These are phyloP conservation scores for Campaea margaritaria DNA, from an alignment of 2,888 invertebrate species.

Conservation along the genomic window DNA sequence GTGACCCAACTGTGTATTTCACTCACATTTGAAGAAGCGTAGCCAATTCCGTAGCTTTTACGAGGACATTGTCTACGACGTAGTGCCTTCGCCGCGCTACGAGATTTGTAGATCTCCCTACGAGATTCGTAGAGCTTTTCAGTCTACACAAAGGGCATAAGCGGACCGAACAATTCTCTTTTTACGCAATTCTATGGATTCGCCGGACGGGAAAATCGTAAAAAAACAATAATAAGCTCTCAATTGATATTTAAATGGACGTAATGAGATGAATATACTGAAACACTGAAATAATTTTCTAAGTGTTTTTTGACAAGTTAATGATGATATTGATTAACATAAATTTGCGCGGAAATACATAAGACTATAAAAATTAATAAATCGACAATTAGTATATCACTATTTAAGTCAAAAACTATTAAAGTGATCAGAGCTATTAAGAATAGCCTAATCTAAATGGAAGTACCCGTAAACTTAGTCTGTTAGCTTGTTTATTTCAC, in stretches of 20 bases:
- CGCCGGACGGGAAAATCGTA: constrained; percentile 1
- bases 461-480: too few species aligned
- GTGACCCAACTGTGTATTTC: constrained; percentile 2
- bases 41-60: constrained; percentile 7
- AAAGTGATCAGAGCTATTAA: too few species aligned
- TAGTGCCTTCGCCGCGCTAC: constrained; percentile 4
- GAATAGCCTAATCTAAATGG: too few species aligned
- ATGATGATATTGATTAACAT: too few species aligned
- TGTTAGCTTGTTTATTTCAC: too few species aligned
- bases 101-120: neutral
- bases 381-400: too few species aligned
- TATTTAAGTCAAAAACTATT: too few species aligned
- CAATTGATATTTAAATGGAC: neutral
- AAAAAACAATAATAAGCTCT: neutral
- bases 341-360: too few species aligned
- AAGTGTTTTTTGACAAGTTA: too few species aligned
- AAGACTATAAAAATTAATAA: too few species aligned
- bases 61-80: constrained; percentile 10
- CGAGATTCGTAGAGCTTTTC: constrained; percentile 5
- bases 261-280: neutral
- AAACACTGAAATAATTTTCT: too few species aligned
- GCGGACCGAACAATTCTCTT: neutral
- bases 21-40: constrained; percentile 5
- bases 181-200: neutral
- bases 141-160: constrained; percentile 1